These are phyloP conservation scores for Hypothenemus hampei DNA, from an alignment of 1,140 invertebrate genomes.

Conservation along the genomic window DNA sequence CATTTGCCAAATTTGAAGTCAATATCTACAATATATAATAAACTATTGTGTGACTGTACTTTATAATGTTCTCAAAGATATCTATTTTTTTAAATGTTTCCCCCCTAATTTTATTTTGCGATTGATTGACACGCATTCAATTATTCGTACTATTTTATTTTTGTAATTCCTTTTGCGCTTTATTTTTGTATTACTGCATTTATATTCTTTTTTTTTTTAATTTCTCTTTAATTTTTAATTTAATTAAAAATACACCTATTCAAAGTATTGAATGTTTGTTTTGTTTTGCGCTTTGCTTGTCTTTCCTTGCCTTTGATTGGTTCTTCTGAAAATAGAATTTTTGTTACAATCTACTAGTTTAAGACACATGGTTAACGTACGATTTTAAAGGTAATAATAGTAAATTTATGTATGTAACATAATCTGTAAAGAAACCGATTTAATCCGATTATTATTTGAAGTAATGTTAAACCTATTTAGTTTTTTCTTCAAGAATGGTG, in stretches of 20 bases:
- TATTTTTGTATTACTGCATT: conserved; percentile 25
- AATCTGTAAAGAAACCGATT: too few relatives aligned
- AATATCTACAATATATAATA: conserved; percentile 45
- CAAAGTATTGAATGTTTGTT: conserved; percentile 28
- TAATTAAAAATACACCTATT: too few relatives aligned
- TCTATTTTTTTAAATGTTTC: conserved; percentile 35
- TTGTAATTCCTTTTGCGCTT: conserved; percentile 14
- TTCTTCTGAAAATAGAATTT: conserved; percentile 29
- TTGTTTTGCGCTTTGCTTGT: conserved; percentile 28
- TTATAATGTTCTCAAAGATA: conserved; percentile 32
- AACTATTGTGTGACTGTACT: conserved; percentile 35
- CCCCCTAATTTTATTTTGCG: conserved; percentile 1
- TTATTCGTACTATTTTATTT: conserved; percentile 25
- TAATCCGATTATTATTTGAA: too few relatives aligned
- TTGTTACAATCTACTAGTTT: conserved; percentile 10
- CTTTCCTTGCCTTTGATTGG: conserved; percentile 22
- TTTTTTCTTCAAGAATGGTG: too few relatives aligned
- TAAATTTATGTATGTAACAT: too few relatives aligned
- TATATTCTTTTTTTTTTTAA: conserved; percentile 32
- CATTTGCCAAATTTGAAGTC: conserved; percentile 46
- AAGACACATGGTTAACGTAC: too few relatives aligned
- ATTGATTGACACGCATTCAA: conserved; percentile 29
- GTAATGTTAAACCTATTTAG: too few relatives aligned
- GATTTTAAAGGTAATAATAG: too few relatives aligned
- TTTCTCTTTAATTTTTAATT: conserved; percentile 28